Conservation (phyloP, 2,797 vertebrate species). For the Centroberyx gerrardi region DNA sequence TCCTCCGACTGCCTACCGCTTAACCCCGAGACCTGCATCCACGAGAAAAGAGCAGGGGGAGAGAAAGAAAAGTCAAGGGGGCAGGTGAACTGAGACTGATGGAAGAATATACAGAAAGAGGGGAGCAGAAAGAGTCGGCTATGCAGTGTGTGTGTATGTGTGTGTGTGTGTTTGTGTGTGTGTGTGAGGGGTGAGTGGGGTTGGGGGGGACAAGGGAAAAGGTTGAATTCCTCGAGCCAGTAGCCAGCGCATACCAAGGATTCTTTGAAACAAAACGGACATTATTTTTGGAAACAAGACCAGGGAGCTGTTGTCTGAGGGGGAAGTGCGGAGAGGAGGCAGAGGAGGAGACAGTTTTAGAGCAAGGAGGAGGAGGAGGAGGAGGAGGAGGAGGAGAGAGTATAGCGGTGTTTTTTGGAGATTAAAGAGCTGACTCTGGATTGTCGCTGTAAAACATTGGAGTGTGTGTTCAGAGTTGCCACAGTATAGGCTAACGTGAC, state of each 20-base stretch:
- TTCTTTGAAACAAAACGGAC: constrained; percentile 85
- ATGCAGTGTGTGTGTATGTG: constrained; percentile 15
- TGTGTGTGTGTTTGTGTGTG: constrained; percentile 6
- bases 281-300: constrained; percentile 85
- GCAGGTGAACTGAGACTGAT: constrained; percentile 17
- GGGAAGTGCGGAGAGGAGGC: constrained; percentile 36
- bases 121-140: constrained; percentile 4
- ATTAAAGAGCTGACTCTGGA: constrained; percentile 21
- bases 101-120: constrained; percentile 2
- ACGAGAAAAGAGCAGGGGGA: background rate
- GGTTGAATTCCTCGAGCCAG: constrained; percentile 74
- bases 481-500: constrained; percentile 20
- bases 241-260: constrained; percentile 80
- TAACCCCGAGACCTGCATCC: constrained; percentile 30
- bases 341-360: constrained; percentile 42
- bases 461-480: background rate
- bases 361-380: constrained; percentile 23
- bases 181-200: constrained; percentile 17
- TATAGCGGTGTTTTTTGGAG: constrained; percentile 2
- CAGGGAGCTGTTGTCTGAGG: constrained; percentile 67
- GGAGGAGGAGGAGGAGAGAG: constrained; percentile 2
- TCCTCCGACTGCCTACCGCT: constrained; percentile 27
- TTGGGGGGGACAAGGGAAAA: constrained; percentile 53
- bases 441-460: background rate
- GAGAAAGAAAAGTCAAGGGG: constrained; percentile 1